Conservation (phyloP, 1,140 invertebrate genomes). For the Metopolophium dirhodum region DNA sequence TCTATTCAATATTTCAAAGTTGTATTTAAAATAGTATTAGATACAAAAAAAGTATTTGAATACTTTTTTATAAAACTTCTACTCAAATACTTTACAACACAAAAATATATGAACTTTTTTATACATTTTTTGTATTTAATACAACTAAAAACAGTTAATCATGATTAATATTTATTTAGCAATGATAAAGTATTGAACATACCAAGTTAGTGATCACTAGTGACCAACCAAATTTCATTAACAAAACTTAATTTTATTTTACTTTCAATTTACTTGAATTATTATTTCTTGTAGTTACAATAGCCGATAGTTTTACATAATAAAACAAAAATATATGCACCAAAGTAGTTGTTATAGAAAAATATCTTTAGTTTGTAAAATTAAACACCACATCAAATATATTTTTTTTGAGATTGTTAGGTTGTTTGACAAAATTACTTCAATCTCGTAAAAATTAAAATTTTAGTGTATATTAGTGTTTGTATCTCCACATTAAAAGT, state of each 20-base stretch:
- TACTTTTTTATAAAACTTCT: not conserved
- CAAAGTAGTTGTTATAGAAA: not conserved
- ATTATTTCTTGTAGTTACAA: not conserved
- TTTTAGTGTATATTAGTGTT: not conserved
- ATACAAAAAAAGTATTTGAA: constrained; percentile 17
- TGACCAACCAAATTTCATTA: not conserved
- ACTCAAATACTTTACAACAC: not conserved
- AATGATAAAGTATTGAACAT: not conserved
- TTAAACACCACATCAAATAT: too few species aligned
- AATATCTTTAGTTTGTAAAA: not conserved
- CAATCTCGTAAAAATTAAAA: not conserved
- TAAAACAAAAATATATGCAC: not conserved
- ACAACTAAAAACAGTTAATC: not conserved
- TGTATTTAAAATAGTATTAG: not conserved
- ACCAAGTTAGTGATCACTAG: not conserved
- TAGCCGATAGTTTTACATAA: not conserved
- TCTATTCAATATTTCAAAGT: not conserved
- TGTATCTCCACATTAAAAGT: not conserved
- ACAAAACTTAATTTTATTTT: not conserved
- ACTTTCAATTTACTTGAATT: not conserved
- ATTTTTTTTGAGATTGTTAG: too few species aligned
- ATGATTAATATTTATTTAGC: not conserved
- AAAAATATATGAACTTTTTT: not conserved
- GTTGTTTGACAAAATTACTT: not conserved
- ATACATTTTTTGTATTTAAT: not conserved